These are phyloP conservation scores for Teleiodes luculella DNA, from an alignment of 2,888 invertebrate species.

Conservation along the genomic window DNA sequence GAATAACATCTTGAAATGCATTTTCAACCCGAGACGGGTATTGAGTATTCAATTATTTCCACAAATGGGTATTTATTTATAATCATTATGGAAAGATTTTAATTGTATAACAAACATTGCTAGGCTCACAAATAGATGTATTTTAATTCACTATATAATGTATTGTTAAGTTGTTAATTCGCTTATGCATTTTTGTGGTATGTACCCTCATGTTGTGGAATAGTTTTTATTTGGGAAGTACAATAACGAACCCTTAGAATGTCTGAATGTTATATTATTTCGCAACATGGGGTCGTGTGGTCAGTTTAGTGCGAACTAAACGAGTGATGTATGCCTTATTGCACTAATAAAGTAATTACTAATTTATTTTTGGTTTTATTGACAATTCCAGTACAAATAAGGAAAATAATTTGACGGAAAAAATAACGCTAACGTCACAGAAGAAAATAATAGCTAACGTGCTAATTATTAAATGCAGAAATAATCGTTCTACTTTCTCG, in stretches of 20 bases:
- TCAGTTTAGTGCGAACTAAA: conserved; percentile 25
- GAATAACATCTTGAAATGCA: too few species aligned
- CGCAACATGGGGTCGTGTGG: not conserved
- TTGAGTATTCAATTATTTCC: not conserved
- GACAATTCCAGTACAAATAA: too few species aligned
- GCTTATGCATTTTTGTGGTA: conserved; percentile 24
- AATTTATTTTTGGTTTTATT: conserved; percentile 26
- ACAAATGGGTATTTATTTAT: not conserved
- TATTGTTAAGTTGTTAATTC: conserved; percentile 18
- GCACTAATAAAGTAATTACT: conserved; percentile 66
- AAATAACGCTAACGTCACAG: too few species aligned
- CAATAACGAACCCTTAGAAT: not conserved
- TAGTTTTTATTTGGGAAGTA: not conserved
- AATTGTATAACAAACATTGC: conserved; percentile 3
- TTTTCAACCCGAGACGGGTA: not conserved
- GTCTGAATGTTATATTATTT: conserved; percentile 6
- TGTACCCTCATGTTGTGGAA: not conserved
- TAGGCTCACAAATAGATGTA: conserved; percentile 20
- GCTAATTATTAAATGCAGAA: too few species aligned
- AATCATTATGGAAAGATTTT: not conserved
- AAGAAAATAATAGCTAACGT: too few species aligned
- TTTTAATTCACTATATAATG: conserved; percentile 23
- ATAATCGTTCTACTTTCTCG: too few species aligned
- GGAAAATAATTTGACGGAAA: too few species aligned
- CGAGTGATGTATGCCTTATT: conserved; percentile 57